Base-by-base conservation (phyloP, 2,888 invertebrate species). In the Drosophila ezoana region DNA sequence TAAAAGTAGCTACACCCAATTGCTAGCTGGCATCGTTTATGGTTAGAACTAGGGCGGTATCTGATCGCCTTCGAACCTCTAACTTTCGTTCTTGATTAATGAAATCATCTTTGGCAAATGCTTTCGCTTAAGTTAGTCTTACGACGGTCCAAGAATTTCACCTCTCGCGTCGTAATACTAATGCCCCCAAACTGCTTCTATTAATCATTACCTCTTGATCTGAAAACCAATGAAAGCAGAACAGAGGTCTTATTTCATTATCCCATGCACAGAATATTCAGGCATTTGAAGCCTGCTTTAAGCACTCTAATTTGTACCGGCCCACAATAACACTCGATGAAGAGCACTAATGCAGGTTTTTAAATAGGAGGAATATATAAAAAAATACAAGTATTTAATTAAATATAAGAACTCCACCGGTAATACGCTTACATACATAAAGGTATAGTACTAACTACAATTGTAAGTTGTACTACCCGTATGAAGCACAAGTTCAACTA, bases 1-100 rank as follows among this genome's bases (percentile, higher is more conserved):
- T 93, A 92, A 90, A 91, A 93, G 92, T 92, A 94, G 94, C 70
- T 68, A 61, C 62, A 63, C 66, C 76, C 63, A 67, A 71, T 77
- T 67, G 60, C 72, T 66, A 60, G 70, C 51, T 68, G 72, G 61
- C 76, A 74, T 68, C 63, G 64, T 72, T 73, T 74, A 72, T 72
- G 69, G 69, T 64, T 70, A 60, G 65, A 64, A 67, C 69, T 72
- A 20, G 20, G 20, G 20, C 20, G 20, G 20, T 20, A 20, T 20
- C 20, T 20, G 20, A 20, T 20, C 20, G 20, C 20, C 20, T 4
- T 20, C 4, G 4, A 20, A 4, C 20, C 20, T 20, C 20, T 20
- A 4, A 20, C 20, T 20, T 20, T 20, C 20, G 20, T 20, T 20
- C 20, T 20, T 20, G 20, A 20, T 20, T 20, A 20, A 72, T 20